Evolutionary conservation across 2,797 vertebrate genomes (phyloP).

Genomic region (Pseudomugil tenellus): DNA sequence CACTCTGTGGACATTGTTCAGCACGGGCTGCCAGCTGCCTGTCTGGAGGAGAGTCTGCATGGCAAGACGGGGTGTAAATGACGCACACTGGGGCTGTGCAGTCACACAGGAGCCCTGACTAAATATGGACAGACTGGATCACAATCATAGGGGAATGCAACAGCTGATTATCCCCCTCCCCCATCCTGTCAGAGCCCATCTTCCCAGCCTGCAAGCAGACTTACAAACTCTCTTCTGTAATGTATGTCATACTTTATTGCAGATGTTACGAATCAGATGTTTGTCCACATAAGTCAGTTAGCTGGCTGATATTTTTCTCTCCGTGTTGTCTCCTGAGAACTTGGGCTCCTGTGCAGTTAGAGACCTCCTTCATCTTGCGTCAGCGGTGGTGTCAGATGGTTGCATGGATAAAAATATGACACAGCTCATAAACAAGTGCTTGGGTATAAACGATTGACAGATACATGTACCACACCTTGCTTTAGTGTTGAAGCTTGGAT

Average conservation of each 20-base stretch:
- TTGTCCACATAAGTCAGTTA: not conserved
- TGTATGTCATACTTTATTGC: not conserved
- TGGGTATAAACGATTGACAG: conserved; percentile 69
- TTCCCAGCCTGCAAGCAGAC: conserved; percentile 61
- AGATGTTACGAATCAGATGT: not conserved
- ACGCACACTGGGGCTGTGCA: conserved; percentile 78
- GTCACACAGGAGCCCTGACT: conserved; percentile 91
- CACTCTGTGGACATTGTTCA: conserved; percentile 59
- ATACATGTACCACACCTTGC: conserved; percentile 77
- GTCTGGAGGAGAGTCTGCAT: conserved; percentile 59
- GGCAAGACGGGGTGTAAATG: conserved; percentile 85
- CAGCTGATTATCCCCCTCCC: conserved; percentile 86
- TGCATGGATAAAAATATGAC: conserved; percentile 80
- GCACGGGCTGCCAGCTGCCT: conserved; percentile 43
- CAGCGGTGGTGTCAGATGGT: conserved; percentile 82
- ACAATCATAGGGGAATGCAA: conserved; percentile 85
- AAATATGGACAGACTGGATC: conserved; percentile 95
- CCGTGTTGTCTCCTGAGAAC: not conserved
- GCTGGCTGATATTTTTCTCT: not conserved
- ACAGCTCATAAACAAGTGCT: conserved; percentile 73
- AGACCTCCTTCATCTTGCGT: conserved; percentile 66
- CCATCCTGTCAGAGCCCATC: conserved; percentile 45
- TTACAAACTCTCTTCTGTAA: conserved; percentile 5
- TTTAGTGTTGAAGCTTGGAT: conserved; percentile 66
- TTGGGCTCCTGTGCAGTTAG: conserved; percentile 13